phyloP scores from a whole-genome alignment of 2,888 invertebrate species.

The Ephialtes manifestator region DNA sequence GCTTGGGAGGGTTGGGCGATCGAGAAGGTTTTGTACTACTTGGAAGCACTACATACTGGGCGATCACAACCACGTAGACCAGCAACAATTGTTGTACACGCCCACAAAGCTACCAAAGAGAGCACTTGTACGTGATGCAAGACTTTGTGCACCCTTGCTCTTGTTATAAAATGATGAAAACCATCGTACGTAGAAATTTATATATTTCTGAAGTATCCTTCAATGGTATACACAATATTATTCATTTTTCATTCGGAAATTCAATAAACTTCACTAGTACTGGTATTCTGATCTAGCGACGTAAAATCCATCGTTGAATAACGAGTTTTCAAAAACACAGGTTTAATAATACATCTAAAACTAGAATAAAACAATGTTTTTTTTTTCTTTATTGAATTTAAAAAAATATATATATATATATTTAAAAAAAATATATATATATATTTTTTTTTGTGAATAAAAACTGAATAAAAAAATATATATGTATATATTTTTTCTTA shows the following conservation, averaged over 20 bases:
- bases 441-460: too few species aligned
- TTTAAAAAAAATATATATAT: too few species aligned
- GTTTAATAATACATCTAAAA: not conserved
- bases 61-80: constrained; percentile 5
- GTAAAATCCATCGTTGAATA: not conserved
- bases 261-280: not conserved
- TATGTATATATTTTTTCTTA: too few species aligned
- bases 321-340: not conserved
- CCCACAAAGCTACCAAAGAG: constrained; percentile 23
- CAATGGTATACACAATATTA: not conserved
- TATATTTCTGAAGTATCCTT: constrained; percentile 21
- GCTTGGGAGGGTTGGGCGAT: constrained; percentile 36
- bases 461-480: too few species aligned
- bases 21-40: constrained; percentile 48
- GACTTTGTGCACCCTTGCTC: not conserved
- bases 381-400: too few species aligned
- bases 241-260: constrained; percentile 13
- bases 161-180: constrained; percentile 33
- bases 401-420: too few species aligned
- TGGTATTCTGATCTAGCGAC: not conserved
- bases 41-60: not conserved
- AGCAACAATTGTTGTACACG: constrained; percentile 39
- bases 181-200: constrained; percentile 25
- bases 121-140: constrained; percentile 40
- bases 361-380: too few species aligned